Conservation (phyloP, 2,888 invertebrate species). For the Lottia gigantea region DNA sequence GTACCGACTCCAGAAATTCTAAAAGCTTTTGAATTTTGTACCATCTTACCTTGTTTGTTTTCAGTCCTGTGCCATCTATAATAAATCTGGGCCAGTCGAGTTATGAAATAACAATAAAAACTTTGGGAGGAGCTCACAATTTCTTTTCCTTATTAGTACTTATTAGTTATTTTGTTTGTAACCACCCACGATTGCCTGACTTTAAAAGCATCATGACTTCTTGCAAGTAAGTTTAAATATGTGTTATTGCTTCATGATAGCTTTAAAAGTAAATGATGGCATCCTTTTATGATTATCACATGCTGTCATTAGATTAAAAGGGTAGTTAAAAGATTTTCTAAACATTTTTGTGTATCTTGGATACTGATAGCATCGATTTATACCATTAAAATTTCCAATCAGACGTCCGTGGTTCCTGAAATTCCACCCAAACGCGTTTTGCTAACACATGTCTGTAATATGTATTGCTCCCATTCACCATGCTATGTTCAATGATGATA, state of each 20-base stretch:
- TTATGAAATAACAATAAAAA: conserved; percentile 54
- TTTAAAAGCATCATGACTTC: conserved; percentile 37
- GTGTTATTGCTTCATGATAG: neutral
- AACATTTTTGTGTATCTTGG: too few species aligned
- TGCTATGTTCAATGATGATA: neutral
- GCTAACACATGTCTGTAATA: neutral
- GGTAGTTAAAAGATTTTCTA: too few species aligned
- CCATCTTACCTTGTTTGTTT: conserved; percentile 12
- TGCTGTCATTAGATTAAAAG: too few species aligned
- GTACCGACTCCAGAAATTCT: too few species aligned
- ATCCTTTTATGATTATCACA: neutral
- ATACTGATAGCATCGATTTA: too few species aligned
- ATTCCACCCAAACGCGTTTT: too few species aligned
- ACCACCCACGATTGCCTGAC: conserved; percentile 64
- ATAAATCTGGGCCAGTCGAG: conserved; percentile 39
- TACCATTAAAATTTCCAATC: too few species aligned
- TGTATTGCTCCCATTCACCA: neutral
- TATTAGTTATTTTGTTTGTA: conserved; percentile 66
- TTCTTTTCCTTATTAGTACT: conserved; percentile 61
- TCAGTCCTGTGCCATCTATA: conserved; percentile 56
- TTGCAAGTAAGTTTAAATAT: conserved; percentile 44
- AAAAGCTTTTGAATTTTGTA: too few species aligned
- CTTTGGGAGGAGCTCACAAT: conserved; percentile 62
- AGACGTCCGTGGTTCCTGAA: too few species aligned
- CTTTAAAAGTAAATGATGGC: neutral